Evolutionary conservation across 2,888 invertebrate species (phyloP).

Genomic region (Metallyticus violacea): DNA sequence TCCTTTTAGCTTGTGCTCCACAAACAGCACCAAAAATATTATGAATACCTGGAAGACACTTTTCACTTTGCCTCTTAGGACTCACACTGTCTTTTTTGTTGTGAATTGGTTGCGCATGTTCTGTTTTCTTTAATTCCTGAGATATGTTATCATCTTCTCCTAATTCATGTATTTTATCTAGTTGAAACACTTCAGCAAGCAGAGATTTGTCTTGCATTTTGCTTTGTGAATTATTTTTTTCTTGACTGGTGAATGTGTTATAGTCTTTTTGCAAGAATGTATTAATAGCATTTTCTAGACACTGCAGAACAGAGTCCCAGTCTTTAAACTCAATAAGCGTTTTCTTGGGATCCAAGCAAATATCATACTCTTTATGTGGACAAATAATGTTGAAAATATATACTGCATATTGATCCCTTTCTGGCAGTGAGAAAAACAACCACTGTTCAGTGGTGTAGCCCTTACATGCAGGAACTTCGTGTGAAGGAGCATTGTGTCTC

Average conservation of each 20-base stretch:
- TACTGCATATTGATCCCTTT: slow-evolving; percentile 43
- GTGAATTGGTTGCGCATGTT: background rate
- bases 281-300: slow-evolving; percentile 45
- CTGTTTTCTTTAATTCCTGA: background rate
- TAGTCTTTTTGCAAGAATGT: slow-evolving; percentile 37
- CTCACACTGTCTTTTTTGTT: background rate
- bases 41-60: background rate
- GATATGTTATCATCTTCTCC: background rate
- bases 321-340: slow-evolving; percentile 55
- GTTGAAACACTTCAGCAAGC: background rate
- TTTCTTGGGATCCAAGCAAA: slow-evolving; percentile 51
- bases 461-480: slow-evolving; percentile 28
- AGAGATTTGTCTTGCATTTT: background rate
- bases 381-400: slow-evolving; percentile 57
- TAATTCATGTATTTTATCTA: background rate
- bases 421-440: slow-evolving; percentile 26
- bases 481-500: slow-evolving; percentile 23
- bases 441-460: slow-evolving; percentile 21
- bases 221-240: background rate
- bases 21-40: background rate
- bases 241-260: background rate
- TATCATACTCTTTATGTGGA: slow-evolving; percentile 51
- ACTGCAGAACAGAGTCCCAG: slow-evolving; percentile 49
- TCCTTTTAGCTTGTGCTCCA: background rate
- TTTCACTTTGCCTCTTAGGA: background rate